Conservation (phyloP, 2,888 invertebrate species). For the Pseudococcus longispinus region DNA sequence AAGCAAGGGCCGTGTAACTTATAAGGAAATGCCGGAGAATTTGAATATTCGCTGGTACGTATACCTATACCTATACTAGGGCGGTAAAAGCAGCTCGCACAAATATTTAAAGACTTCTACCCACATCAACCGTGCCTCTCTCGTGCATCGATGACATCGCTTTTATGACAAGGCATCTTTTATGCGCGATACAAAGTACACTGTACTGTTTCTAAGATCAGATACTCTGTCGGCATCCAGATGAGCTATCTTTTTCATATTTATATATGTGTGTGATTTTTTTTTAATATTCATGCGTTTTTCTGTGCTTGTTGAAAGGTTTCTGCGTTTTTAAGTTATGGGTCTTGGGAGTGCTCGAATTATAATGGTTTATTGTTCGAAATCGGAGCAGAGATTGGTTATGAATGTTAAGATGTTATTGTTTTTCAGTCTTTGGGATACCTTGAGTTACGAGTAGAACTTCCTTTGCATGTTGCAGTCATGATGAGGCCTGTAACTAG, state of each 20-base stretch:
- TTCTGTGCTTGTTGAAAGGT: not conserved
- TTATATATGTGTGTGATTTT: not conserved
- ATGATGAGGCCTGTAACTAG: no score
- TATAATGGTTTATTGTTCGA: not conserved
- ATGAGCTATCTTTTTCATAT: not conserved
- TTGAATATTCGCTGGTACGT: not conserved
- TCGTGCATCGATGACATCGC: not conserved
- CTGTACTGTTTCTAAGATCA: not conserved
- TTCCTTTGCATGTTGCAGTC: no score
- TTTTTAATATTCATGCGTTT: not conserved
- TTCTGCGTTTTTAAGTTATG: not conserved
- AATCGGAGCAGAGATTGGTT: no score
- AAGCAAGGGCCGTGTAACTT: not conserved
- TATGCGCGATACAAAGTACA: not conserved
- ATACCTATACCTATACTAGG: not conserved
- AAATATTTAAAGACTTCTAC: not conserved
- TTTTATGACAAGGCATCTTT: not conserved
- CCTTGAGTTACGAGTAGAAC: no score
- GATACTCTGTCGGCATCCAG: not conserved
- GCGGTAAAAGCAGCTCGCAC: not conserved
- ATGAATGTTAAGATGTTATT: no score
- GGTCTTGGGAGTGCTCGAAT: not conserved
- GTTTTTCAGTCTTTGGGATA: no score
- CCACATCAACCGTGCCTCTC: not conserved
- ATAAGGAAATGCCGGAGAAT: conserved; percentile 13